These are phyloP conservation scores for Melanotaenia trifasciata DNA, from an alignment of 2,797 vertebrate genomes.

Conservation along the genomic window DNA sequence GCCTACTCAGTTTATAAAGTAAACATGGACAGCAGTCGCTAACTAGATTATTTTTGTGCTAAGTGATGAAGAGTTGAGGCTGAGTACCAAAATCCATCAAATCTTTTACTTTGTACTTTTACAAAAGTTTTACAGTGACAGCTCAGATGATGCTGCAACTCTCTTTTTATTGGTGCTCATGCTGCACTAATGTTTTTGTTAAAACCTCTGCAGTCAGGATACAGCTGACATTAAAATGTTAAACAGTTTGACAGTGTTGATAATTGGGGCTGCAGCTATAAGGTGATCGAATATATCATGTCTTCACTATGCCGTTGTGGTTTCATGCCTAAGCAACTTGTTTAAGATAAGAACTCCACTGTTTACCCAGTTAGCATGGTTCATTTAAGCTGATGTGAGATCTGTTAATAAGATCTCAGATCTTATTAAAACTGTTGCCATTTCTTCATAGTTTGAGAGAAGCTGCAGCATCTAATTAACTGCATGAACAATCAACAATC, in stretches of 20 bases:
- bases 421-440: not conserved
- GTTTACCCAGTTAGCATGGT: not conserved
- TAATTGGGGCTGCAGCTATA: not conserved
- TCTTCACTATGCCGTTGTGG: not conserved
- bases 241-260: not conserved
- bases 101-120: not conserved
- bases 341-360: not conserved
- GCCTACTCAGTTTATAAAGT: not conserved
- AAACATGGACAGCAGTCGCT: not conserved
- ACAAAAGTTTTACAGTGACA: not conserved
- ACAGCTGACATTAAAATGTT: not conserved
- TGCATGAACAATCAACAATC: slow-evolving; percentile 24
- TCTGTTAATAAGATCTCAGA: not conserved
- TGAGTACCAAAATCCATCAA: too few species aligned
- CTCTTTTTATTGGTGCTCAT: too few species aligned
- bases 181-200: too few species aligned
- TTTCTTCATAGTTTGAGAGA: not conserved
- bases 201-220: too few species aligned
- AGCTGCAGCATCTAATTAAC: slow-evolving; percentile 1
- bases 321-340: not conserved
- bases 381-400: not conserved
- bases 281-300: not conserved
- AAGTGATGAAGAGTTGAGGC: too few species aligned
- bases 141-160: not conserved
- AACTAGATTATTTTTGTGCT: too few species aligned